Percentiles rank a stretch among this genome's conserved stretches.
phyloP scores from a whole-genome alignment of 2,113 vertebrate genomes.

The Alethe diademata region DNA sequence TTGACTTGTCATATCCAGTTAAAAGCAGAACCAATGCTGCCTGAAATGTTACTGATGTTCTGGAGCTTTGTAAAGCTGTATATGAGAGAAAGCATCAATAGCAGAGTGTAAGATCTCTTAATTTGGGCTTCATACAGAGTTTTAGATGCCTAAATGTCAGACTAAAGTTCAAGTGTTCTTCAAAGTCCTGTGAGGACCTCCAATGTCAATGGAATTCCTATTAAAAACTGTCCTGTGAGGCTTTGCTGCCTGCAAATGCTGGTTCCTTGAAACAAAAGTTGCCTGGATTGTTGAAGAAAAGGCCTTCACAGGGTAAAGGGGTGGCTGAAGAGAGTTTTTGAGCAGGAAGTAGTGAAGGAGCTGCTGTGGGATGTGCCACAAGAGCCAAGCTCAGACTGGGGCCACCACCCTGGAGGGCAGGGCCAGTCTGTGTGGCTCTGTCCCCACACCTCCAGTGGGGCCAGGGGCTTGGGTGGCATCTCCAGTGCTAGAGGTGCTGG shows the following conservation, averaged over 20 bases:
- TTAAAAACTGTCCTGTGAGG: constrained; percentile 3
- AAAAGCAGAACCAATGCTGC: constrained; percentile 39
- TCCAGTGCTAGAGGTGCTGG: not conserved
- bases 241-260: not conserved
- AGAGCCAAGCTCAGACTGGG: not conserved
- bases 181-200: constrained; percentile 6
- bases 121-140: constrained; percentile 47
- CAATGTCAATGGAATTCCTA: constrained; percentile 1
- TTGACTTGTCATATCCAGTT: constrained; percentile 46
- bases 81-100: constrained; percentile 18
- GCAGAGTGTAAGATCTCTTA: constrained; percentile 9
- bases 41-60: constrained; percentile 27
- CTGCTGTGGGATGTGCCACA: not conserved
- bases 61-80: not conserved
- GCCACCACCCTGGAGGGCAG: not conserved
- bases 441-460: not conserved
- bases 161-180: constrained; percentile 50
- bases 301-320: not conserved
- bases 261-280: not conserved
- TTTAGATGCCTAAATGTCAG: constrained; percentile 50
- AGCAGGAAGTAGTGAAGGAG: not conserved
- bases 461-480: rapidly evolving
- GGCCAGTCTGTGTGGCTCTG: not conserved
- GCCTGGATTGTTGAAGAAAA: not conserved
- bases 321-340: not conserved